Evolutionary conservation across 92 coral and sea anemone genomes (phyloP), one percentile per base, ranked within the genome.

Genomic region (Zoanthus solanderi): DNA sequence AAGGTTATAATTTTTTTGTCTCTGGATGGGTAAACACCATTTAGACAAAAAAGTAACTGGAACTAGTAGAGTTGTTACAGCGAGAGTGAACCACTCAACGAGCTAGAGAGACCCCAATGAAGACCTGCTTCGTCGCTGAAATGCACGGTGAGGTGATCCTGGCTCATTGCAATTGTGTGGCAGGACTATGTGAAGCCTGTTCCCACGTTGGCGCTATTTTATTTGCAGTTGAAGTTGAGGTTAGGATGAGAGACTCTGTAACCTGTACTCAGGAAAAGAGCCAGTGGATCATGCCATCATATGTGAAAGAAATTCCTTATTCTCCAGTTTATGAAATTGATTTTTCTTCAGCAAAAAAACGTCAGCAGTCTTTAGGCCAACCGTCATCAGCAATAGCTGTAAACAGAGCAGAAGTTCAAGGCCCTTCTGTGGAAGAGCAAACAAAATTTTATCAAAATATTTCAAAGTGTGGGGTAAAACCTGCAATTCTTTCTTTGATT

Each of bases 161-260:
- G 72, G 90, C 73, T 34, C 93, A 86, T 57, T 90, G 87, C 56
- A 69, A 77, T 63, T 90, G 87, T 75, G 78, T 90, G 76, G 89
- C 80, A 67, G 88, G 83, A 84, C 73, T 58, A 69, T 73, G 47
- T 61, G 90, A 90, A 66, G 95, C 91, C 66, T 90, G 93, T 75
- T 92, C 95, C 28, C 93, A 92, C 47, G 71, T 93, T 16, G 91
- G 95, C 60, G 95, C 95, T 57, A 46, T 90, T 13, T 78, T 83
- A 68, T 93, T 93, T 82, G 94, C 94, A 29, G 75, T 79, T 66
- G 96, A 93, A 84, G 90, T 91, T 37, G 92, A 87, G 29, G 89
- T 80, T 9, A 68, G 77, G 83, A 91, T 91, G 71, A 76, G 88
- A 44, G 67, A 85, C 32, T 77, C 89, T 31, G 75, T 65, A 12